Evolutionary conservation across 2,888 invertebrate species (phyloP).

Genomic region (Protula sp.): DNA sequence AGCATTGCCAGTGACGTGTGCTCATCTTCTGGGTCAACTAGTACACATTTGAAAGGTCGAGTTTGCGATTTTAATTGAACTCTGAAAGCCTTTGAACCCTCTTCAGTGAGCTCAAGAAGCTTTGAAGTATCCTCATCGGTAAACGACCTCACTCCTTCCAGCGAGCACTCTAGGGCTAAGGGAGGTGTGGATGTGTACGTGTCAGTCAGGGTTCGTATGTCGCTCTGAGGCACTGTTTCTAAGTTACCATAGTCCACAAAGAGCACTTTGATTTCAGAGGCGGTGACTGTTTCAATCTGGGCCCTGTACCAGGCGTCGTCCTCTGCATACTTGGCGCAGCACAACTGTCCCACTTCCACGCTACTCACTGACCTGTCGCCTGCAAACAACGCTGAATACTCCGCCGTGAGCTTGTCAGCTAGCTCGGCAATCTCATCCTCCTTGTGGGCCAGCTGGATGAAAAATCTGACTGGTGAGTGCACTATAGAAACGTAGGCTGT

Average conservation of each 20-base stretch:
- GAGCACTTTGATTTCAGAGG: conserved; percentile 28
- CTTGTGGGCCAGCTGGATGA: background rate
- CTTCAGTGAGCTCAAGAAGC: conserved; percentile 24
- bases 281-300: conserved; percentile 23
- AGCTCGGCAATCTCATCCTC: background rate
- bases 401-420: background rate
- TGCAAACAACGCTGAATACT: background rate
- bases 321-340: conserved; percentile 30
- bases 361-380: background rate
- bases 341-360: conserved; percentile 7
- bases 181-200: conserved; percentile 20
- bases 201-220: conserved; percentile 21
- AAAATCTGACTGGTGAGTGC: background rate
- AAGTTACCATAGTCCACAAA: conserved; percentile 50
- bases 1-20: background rate
- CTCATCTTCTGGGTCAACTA: background rate
- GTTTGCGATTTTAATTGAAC: background rate
- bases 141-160: conserved; percentile 22
- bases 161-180: conserved; percentile 23
- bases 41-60: background rate
- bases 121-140: conserved; percentile 21
- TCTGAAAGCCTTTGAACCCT: conserved; percentile 2
- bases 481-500: background rate
- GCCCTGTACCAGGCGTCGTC: conserved; percentile 41
- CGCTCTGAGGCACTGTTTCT: conserved; percentile 18